Conservation (phyloP, 2,888 invertebrate species). For the Furcula furcula region DNA sequence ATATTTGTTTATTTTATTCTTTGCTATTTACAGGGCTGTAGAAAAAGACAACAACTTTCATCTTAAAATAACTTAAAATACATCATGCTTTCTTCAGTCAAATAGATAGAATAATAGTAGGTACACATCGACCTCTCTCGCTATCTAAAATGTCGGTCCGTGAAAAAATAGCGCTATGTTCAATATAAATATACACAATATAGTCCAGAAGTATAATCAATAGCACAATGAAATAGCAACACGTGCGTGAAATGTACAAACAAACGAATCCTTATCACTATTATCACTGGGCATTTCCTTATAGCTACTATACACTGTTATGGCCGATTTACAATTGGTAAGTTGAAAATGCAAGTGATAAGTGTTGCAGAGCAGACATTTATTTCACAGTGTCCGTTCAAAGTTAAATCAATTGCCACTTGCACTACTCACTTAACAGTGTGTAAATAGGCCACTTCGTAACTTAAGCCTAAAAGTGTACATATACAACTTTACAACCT, state of each 20-base stretch:
- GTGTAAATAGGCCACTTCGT: no score
- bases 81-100: slow-evolving; percentile 71
- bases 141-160: slow-evolving; percentile 53
- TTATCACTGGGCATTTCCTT: slow-evolving; percentile 77
- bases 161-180: slow-evolving; percentile 71
- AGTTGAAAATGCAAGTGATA: neutral
- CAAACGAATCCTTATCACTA: slow-evolving; percentile 70
- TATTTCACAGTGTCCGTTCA: no score
- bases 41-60: slow-evolving; percentile 73
- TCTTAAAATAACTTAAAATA: slow-evolving; percentile 74
- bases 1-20: slow-evolving; percentile 53
- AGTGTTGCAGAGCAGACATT: no score
- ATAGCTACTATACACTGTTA: no score
- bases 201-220: slow-evolving; percentile 57
- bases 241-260: slow-evolving; percentile 36
- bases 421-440: neutral
- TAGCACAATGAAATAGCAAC: slow-evolving; percentile 61
- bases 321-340: no score
- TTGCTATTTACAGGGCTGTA: slow-evolving; percentile 78
- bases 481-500: slow-evolving; percentile 72
- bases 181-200: slow-evolving; percentile 51
- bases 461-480: slow-evolving; percentile 37
- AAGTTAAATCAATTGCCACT: no score
- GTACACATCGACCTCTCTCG: slow-evolving; percentile 43
- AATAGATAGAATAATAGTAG: slow-evolving; percentile 46